phyloP scores from a whole-genome alignment of 2,888 invertebrate genomes.

The Villa cingulata region DNA sequence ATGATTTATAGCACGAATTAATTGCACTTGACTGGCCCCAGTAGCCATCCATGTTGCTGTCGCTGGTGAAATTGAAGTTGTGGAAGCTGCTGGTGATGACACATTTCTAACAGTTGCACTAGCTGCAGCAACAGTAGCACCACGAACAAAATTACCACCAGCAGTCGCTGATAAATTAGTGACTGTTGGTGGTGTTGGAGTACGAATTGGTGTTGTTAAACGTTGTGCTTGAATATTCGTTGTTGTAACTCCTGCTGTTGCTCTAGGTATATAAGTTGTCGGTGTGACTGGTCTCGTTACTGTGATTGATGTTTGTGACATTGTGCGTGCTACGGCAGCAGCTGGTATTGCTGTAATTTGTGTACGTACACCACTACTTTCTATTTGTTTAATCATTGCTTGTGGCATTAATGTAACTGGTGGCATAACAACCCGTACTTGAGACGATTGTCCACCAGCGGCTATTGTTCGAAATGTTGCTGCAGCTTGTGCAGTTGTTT shows the following conservation, averaged over 20 bases:
- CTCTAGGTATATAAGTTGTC: conserved; percentile 31
- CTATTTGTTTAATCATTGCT: conserved; percentile 42
- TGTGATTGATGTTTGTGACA: conserved; percentile 35
- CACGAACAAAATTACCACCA: conserved; percentile 29
- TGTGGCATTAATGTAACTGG: conserved; percentile 36
- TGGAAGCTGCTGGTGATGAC: conserved; percentile 27
- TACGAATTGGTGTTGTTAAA: conserved; percentile 28
- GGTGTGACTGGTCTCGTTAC: conserved; percentile 33
- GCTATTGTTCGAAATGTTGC: conserved; percentile 24
- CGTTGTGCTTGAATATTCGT: conserved; percentile 32
- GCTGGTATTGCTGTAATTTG: conserved; percentile 35
- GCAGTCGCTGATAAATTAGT: conserved; percentile 22
- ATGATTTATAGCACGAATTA: conserved; percentile 32
- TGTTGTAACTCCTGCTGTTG: conserved; percentile 27
- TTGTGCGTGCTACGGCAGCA: conserved; percentile 22
- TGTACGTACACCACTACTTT: conserved; percentile 25
- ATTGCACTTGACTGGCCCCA: conserved; percentile 28
- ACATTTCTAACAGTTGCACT: conserved; percentile 24
- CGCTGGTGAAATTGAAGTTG: conserved; percentile 31
- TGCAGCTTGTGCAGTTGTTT: conserved; percentile 19
- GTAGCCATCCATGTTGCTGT: conserved; percentile 33
- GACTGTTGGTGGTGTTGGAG: conserved; percentile 22
- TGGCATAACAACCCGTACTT: conserved; percentile 32
- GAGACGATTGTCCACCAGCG: conserved; percentile 31
- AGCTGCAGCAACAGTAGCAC: conserved; percentile 22